A percentile compares a stretch with the other conserved stretches of the same genome.
These are phyloP conservation scores for Sylvia atricapilla DNA, from an alignment of 2,113 vertebrate species.

Conservation along the genomic window DNA sequence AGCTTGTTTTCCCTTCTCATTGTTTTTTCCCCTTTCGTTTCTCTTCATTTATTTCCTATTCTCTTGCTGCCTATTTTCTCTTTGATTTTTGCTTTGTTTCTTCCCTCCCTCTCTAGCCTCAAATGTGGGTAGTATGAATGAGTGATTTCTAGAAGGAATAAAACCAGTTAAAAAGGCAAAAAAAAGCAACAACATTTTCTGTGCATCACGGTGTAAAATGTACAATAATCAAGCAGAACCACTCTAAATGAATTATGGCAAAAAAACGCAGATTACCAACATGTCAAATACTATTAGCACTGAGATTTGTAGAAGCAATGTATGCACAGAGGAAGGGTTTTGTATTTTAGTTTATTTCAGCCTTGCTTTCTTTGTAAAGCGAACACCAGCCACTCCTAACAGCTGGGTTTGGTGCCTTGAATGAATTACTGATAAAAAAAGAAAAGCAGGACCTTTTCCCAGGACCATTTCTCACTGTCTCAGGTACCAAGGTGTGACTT, in stretches of 20 bases:
- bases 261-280: slow-evolving; percentile 63
- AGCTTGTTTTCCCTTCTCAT: background rate
- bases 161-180: slow-evolving; percentile 42
- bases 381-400: background rate
- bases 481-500: slow-evolving; percentile 20
- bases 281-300: slow-evolving; percentile 73
- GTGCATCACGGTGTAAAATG: slow-evolving; percentile 67
- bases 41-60: background rate
- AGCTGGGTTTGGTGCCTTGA: slow-evolving; percentile 53
- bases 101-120: background rate
- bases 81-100: background rate
- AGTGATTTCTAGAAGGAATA: slow-evolving; percentile 65
- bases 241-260: slow-evolving; percentile 71
- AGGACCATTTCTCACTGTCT: slow-evolving; percentile 33
- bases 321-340: slow-evolving; percentile 36
- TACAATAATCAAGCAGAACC: slow-evolving; percentile 68
- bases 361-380: slow-evolving; percentile 24
- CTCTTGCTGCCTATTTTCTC: background rate
- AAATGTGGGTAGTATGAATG: slow-evolving; percentile 32
- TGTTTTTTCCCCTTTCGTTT: background rate
- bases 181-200: slow-evolving; percentile 31
- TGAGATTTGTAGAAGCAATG: slow-evolving; percentile 40
- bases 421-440: slow-evolving; percentile 42
- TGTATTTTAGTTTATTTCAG: background rate
- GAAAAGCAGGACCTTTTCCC: background rate